These are phyloP conservation scores for Philopedon plagiatum DNA, from an alignment of 2,888 invertebrate species.

Conservation along the genomic window DNA sequence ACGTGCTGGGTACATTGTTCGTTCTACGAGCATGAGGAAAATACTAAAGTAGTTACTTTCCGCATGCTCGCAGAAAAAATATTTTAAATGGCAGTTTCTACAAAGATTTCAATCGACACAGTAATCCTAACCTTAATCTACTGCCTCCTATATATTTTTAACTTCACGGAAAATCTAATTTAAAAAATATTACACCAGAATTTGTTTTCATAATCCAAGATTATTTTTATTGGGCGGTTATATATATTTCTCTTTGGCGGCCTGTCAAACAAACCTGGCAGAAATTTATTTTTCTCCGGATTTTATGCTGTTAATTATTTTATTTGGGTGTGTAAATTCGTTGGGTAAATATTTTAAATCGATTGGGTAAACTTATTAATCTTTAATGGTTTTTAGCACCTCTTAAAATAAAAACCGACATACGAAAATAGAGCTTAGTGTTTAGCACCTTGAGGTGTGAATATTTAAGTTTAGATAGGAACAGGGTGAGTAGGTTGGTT, in stretches of 20 bases:
- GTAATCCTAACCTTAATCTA: not conserved
- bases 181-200: constrained; percentile 19
- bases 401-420: constrained; percentile 14
- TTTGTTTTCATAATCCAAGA: constrained; percentile 32
- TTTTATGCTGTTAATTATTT: constrained; percentile 23
- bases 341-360: constrained; percentile 22
- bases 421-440: not conserved
- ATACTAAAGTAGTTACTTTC: no score
- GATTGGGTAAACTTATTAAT: constrained; percentile 15
- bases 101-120: not conserved
- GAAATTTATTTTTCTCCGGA: constrained; percentile 23
- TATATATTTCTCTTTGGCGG: constrained; percentile 32
- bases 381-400: constrained; percentile 22
- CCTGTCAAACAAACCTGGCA: constrained; percentile 22
- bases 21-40: no score
- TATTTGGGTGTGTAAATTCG: constrained; percentile 18
- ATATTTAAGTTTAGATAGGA: no score
- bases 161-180: not conserved
- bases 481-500: no score
- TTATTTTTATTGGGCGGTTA: constrained; percentile 31
- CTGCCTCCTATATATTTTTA: not conserved
- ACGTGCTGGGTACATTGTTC: no score
- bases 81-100: no score
- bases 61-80: no score
- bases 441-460: constrained; percentile 16